Evolutionary conservation across 2,113 vertebrate genomes (phyloP).

Genomic region (Trochalopteron elliotii): DNA sequence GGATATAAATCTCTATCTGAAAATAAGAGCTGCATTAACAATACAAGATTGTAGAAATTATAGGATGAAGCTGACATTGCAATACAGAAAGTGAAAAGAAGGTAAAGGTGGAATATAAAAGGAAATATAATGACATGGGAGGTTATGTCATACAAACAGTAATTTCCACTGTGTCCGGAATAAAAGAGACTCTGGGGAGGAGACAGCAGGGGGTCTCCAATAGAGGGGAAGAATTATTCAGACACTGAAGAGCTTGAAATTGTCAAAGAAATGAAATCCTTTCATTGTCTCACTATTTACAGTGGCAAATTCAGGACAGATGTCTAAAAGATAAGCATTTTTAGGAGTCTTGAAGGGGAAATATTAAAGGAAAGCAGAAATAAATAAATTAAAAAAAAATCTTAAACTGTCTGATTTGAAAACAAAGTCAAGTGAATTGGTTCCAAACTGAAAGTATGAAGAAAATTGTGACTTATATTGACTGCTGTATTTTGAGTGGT

Average conservation of each 20-base stretch:
- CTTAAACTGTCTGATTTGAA: background rate
- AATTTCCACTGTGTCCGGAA: background rate
- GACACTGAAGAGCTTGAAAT: background rate
- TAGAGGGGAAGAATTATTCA: background rate
- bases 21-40: background rate
- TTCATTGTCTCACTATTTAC: background rate
- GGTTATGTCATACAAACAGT: background rate
- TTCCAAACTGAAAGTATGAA: background rate
- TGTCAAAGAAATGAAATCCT: background rate
- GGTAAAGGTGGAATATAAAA: background rate
- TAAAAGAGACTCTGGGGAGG: background rate
- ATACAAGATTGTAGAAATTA: background rate
- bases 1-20: background rate
- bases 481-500: background rate
- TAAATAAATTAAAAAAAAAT: rapidly evolving
- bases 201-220: background rate
- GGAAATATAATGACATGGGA: background rate
- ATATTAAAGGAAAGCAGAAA: background rate
- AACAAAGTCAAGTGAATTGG: background rate
- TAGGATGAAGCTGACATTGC: background rate
- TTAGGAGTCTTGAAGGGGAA: background rate
- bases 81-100: background rate
- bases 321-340: background rate
- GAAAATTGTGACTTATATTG: background rate
- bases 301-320: background rate